Percentiles rank a stretch among this genome's conserved stretches.
These are phyloP conservation scores for Podargus strigoides DNA, from an alignment of 2,797 vertebrate species.

Conservation along the genomic window DNA sequence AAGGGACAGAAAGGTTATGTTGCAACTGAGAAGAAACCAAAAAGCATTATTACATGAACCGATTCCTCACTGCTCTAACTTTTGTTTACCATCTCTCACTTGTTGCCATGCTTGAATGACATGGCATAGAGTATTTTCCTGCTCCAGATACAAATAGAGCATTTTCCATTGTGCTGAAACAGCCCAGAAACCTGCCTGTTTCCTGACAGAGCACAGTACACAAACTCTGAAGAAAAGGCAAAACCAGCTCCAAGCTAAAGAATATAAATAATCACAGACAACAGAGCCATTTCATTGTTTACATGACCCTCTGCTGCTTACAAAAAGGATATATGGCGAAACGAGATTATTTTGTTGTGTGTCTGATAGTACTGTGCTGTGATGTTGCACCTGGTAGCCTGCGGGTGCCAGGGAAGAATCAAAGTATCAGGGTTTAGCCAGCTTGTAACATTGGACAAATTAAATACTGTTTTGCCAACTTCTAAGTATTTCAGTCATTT, in stretches of 20 bases:
- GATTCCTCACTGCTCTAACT: background rate
- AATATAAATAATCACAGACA: background rate
- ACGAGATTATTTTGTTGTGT: background rate
- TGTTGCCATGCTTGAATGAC: background rate
- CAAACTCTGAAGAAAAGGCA: background rate
- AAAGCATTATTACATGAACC: background rate
- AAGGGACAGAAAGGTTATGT: background rate
- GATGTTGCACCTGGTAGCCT: background rate
- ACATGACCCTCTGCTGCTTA: background rate
- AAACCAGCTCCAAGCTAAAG: conserved; percentile 28
- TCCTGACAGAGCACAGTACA: conserved; percentile 8
- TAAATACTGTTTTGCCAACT: background rate
- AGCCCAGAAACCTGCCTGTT: background rate
- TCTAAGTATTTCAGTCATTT: background rate
- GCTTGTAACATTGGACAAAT: background rate
- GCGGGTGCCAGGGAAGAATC: conserved; percentile 5
- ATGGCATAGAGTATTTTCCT: background rate
- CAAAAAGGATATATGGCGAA: conserved; percentile 22
- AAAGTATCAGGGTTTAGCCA: background rate
- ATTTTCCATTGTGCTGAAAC: background rate
- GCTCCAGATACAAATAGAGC: background rate
- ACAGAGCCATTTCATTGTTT: background rate
- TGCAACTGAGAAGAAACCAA: background rate
- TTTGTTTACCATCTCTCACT: background rate
- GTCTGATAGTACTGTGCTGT: background rate